Conservation (phyloP, 2,888 invertebrate genomes). For the Gisinianus flammeolus region DNA sequence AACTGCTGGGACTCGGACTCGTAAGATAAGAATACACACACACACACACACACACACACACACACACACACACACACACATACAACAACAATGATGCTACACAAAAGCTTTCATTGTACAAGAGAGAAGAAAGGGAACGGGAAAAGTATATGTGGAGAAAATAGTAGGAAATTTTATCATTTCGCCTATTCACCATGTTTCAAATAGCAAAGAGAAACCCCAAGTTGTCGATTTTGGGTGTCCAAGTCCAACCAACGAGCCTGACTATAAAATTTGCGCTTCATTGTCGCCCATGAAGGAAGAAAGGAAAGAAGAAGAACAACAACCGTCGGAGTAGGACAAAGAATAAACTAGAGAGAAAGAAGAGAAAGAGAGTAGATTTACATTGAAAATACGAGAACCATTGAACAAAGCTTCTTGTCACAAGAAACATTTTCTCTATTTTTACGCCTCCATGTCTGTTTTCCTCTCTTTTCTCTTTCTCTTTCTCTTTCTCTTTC, state of each 20-base stretch:
- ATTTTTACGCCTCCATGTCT: no score
- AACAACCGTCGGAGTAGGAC: not conserved
- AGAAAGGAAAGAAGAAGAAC: not conserved
- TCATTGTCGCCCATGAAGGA: conserved; percentile 2
- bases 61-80: no score
- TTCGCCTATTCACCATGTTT: not conserved
- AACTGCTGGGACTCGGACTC: not conserved
- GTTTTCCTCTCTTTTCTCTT: conserved; percentile 1
- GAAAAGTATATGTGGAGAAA: not conserved
- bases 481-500: not conserved
- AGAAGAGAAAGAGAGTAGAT: not conserved
- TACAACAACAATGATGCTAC: no score
- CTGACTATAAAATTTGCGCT: conserved; percentile 12
- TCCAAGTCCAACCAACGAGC: not conserved
- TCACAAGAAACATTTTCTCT: no score
- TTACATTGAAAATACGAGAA: conserved; percentile 18
- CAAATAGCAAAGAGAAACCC: not conserved
- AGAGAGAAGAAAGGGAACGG: not conserved
- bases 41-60: no score
- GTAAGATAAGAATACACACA: not conserved
- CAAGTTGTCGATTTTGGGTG: conserved; percentile 16
- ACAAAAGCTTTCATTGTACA: not conserved
- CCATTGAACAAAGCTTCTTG: no score
- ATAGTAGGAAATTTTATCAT: not conserved
- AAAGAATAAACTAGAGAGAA: not conserved